Evolutionary conservation across 2,888 invertebrate species (phyloP).

Genomic region (Apamea monoglypha): DNA sequence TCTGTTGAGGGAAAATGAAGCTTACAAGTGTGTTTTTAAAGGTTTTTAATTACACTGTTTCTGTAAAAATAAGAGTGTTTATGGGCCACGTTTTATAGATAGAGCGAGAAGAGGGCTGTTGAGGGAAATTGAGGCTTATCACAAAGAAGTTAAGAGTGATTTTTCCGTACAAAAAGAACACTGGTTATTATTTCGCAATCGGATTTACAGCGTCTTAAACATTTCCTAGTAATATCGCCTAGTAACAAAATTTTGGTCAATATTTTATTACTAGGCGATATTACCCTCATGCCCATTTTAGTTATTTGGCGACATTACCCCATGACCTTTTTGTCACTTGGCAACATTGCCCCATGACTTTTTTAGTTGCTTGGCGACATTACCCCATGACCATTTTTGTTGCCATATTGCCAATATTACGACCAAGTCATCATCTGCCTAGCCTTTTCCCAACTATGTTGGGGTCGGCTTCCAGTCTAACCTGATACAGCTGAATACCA

Average conservation of each 20-base stretch:
- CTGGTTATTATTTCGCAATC: neutral
- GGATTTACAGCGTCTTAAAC: neutral
- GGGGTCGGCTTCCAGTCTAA: no score
- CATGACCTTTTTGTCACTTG: no score
- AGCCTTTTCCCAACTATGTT: no score
- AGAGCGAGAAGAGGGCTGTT: neutral
- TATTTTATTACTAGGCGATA: no score
- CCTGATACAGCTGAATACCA: no score
- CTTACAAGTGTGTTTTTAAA: neutral
- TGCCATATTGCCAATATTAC: neutral
- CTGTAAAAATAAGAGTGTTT: neutral
- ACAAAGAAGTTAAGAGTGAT: neutral
- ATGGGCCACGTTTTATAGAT: neutral
- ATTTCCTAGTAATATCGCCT: no score
- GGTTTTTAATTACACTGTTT: no score
- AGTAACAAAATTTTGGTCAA: no score
- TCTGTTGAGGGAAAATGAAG: constrained; percentile 81
- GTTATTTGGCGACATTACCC: no score
- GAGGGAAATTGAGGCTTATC: neutral
- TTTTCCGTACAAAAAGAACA: neutral
- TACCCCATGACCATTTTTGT: neutral
- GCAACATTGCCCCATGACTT: neutral
- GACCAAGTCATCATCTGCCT: no score
- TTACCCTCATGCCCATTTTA: neutral
- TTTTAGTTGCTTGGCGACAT: neutral